Base-by-base conservation (phyloP, 2,113 vertebrate genomes). In the Ovibos moschatus region DNA sequence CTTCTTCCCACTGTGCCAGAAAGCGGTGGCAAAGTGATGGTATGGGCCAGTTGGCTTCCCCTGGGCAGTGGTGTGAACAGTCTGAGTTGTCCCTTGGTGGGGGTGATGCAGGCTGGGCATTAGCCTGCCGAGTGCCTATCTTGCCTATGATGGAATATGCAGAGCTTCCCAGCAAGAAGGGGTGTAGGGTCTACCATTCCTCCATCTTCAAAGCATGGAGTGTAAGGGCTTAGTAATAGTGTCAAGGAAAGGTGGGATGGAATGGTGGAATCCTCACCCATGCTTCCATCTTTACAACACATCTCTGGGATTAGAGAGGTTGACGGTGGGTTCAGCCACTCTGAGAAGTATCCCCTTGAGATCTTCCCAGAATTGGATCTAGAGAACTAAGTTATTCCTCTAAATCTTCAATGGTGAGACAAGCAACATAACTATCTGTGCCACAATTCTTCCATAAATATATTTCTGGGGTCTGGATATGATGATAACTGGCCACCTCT, bases 131-230 rank as follows among this genome's bases (percentile, higher is more conserved):
- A 17, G 27, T 17, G 2, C 40, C 36, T 67, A 13, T 50, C n/a
- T 57, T 79, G 16, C 58, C 87, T 86, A 1, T 67, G 76, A 25
- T 40, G 19, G 25, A 27, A 84, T 2, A 11, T 1, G 10, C 50
- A 58, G 50, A 67, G 50, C 16, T 15, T 79, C 28, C 19, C 23
- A 86, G 50, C 21, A 86, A 53, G 79, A 16, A 71, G 27, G 23
- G 43, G 21, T 3, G 0, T 51, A n/a, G 67, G 7, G 23, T 40
- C 14, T 13, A 4, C 10, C 55, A 43, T 23, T 17, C 71, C 4
- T 93, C 13, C 13, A 27, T 74, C 71, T 36, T 79, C 50, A 85
- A 62, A 62, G 27, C 33, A 13, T 53, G 53, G 51, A 47, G 81
- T 30, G 28, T 14, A 53, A 58, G 28, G n/a, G 1, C 36, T 79